Base-by-base conservation (phyloP, 2,888 invertebrate species). In the Hypolimnas misippus region DNA sequence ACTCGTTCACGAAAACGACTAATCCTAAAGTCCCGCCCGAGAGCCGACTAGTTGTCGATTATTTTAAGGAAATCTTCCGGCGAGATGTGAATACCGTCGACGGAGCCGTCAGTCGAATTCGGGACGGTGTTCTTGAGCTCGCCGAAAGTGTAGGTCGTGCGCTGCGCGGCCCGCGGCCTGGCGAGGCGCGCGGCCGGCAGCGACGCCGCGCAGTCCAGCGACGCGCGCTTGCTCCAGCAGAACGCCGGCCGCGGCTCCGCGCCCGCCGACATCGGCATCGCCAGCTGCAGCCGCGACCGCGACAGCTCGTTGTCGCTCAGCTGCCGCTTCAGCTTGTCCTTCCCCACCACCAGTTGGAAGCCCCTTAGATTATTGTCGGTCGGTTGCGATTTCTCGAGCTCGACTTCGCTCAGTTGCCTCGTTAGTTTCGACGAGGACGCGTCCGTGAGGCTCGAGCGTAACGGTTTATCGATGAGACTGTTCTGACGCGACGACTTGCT, bases 261-360 rank as follows among this genome's bases (percentile, higher is more conserved):
- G 40, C 91, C 92, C 59, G 92, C 92, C n/a, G 92, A 91, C 86
- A 89, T 86, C 65, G 92, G 92, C 89, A 91, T 83, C 65, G 87
- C 87, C 60, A 88, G 73, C 66, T 81, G 88, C 69, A 83, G 82
- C 7, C 87, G 80, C 49, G 86, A 81, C 61, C 80, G 70, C 57
- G 86, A 80, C 75, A 89, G 70, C 77, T 87, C 90, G 72, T 87
- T 87, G 69, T 89, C 89, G 71, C 90, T 90, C 76, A 89, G 68
- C 75, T 90, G 90, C 56, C 91, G 81, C 73, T 86, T 86, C 72
- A 91, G 71, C 74, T 86, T 86, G 51, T 86, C 82, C 72, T 87
- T 89, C 4, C 89, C 89, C 53, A 88, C 85, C 38, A 87, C 89
- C 54, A 87, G 75, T 64, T 84, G 88, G 81, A 89, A 88, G 74